Evolutionary conservation across 2,113 vertebrate genomes (phyloP).

Genomic region (Damaliscus lunatus): DNA sequence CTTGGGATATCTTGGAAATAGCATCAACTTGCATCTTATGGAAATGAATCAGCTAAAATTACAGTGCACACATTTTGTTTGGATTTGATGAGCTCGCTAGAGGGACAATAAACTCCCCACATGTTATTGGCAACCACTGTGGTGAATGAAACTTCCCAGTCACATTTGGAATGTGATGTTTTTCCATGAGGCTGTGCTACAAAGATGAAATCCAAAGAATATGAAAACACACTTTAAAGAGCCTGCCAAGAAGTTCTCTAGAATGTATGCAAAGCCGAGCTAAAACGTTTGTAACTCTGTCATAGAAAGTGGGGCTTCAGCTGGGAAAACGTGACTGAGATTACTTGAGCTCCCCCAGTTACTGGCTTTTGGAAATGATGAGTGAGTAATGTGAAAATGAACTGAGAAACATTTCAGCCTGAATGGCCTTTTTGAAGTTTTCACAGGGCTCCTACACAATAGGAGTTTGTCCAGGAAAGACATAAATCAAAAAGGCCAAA

Average conservation of each 20-base stretch:
- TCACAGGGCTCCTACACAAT: neutral
- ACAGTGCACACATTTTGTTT: slow-evolving; percentile 52
- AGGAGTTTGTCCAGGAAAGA: neutral
- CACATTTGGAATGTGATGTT: slow-evolving; percentile 57
- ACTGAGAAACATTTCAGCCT: slow-evolving; percentile 23
- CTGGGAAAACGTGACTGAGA: slow-evolving; percentile 3
- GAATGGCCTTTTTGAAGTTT: slow-evolving; percentile 4
- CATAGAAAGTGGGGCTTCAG: slow-evolving; percentile 5
- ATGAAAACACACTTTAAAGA: slow-evolving; percentile 32
- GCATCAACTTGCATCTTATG: neutral
- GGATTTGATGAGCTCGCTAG: slow-evolving; percentile 31
- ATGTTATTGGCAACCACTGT: slow-evolving; percentile 58
- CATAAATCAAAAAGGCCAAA: slow-evolving; percentile 2
- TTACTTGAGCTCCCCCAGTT: neutral
- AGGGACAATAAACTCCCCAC: slow-evolving; percentile 59
- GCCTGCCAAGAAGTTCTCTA: slow-evolving; percentile 51
- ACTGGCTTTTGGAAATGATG: slow-evolving; percentile 15
- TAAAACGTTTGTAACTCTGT: slow-evolving; percentile 41
- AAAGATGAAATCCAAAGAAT: slow-evolving; percentile 63
- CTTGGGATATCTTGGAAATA: slow-evolving; percentile 28
- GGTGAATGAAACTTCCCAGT: slow-evolving; percentile 73
- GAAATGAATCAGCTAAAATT: slow-evolving; percentile 46
- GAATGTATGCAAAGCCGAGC: slow-evolving; percentile 37
- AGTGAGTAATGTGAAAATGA: slow-evolving; percentile 52
- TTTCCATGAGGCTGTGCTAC: slow-evolving; percentile 48